A percentile compares a stretch with the other conserved stretches of the same genome.
Evolutionary conservation across 2,113 vertebrate genomes (phyloP).

Genomic region (Tachysurus vachellii): DNA sequence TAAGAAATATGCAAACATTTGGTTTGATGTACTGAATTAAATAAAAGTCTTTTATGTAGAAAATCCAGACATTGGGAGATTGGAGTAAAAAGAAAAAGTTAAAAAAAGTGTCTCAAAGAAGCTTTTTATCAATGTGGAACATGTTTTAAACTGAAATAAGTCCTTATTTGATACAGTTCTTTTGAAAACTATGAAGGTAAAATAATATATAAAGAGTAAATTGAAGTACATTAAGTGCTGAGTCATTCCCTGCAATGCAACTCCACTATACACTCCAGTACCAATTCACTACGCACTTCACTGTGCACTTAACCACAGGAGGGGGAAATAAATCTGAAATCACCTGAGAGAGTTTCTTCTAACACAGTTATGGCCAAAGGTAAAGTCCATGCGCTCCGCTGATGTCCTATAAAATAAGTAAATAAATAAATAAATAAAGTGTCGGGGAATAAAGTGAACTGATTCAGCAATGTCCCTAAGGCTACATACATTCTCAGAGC

Average conservation of each 20-base stretch:
- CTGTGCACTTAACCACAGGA: neutral
- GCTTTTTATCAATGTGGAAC: neutral
- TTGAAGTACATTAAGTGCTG: neutral
- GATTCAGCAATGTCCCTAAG: neutral
- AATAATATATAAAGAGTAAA: neutral
- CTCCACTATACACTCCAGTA: neutral
- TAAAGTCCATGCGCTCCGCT: neutral
- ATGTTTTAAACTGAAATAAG: neutral
- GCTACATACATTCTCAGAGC: neutral
- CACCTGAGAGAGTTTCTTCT: conserved; percentile 1
- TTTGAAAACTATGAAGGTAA: neutral
- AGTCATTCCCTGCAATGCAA: neutral
- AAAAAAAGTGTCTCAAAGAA: neutral
- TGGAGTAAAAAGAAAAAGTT: neutral
- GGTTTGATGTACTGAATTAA: no score
- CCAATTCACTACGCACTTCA: neutral
- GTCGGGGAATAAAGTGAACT: neutral
- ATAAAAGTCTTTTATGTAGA: no score
- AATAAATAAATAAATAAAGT: neutral
- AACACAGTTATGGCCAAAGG: neutral
- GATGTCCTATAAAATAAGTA: conserved; percentile 5
- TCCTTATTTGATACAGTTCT: neutral
- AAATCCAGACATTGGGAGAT: no score
- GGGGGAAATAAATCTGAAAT: neutral
- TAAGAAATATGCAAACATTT: no score